Evolutionary conservation across 1,140 invertebrate genomes (phyloP).

Genomic region (Tetramorium parvispinum): DNA sequence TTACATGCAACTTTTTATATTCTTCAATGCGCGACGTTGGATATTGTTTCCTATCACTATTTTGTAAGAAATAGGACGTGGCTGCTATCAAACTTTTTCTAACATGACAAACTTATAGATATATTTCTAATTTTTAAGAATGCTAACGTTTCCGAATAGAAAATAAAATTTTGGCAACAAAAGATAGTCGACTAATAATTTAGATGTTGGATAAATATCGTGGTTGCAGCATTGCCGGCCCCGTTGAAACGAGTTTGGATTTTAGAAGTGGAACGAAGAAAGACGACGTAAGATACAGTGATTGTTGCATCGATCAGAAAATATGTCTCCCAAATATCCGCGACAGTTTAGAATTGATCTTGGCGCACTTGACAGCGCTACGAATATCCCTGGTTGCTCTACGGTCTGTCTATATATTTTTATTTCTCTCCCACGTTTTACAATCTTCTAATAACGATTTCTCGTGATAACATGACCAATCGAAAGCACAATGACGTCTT

Average conservation of each 20-base stretch:
- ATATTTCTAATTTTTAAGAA: background rate
- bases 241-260: constrained; percentile 46
- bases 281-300: constrained; percentile 17
- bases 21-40: background rate
- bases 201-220: background rate
- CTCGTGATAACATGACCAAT: background rate
- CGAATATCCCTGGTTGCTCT: background rate
- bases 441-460: background rate
- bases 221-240: constrained; percentile 1
- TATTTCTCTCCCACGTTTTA: background rate
- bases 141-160: background rate
- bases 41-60: background rate
- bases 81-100: background rate
- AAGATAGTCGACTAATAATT: background rate
- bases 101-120: background rate
- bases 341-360: constrained; percentile 12
- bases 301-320: constrained; percentile 80
- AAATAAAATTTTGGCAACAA: background rate
- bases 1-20: background rate
- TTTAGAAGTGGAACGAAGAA: constrained; percentile 22
- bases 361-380: background rate
- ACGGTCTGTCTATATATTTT: background rate
- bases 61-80: background rate
- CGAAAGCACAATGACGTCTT: constrained; percentile 16
- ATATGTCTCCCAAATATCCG: constrained; percentile 83